Conservation (phyloP, 2,113 vertebrate genomes). For the Crocuta crocuta region DNA sequence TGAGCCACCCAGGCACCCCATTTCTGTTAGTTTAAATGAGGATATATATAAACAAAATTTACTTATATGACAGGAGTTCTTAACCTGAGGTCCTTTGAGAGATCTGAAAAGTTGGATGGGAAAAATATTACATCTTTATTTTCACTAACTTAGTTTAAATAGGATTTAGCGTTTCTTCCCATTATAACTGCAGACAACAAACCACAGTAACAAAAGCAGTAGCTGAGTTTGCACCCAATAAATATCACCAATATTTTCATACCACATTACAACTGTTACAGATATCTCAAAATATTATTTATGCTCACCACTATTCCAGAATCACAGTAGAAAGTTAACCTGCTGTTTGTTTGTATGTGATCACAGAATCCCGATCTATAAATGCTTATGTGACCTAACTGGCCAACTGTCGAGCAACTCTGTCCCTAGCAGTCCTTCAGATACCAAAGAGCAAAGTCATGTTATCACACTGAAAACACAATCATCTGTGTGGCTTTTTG, state of each 20-base stretch:
- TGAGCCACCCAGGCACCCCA: no score
- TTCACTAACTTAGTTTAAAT: background rate
- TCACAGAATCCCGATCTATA: no score
- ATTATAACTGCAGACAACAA: background rate
- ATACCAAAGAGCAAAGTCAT: background rate
- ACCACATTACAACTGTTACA: background rate
- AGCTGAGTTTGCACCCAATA: background rate
- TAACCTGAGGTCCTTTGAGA: background rate
- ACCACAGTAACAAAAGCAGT: background rate
- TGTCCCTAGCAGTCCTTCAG: background rate
- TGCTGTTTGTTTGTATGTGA: background rate
- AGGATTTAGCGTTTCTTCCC: background rate
- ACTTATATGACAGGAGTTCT: background rate
- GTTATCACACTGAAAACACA: background rate
- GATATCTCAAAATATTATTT: background rate
- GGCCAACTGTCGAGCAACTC: background rate
- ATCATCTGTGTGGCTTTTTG: background rate
- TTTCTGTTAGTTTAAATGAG: background rate
- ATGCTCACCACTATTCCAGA: background rate
- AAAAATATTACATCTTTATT: background rate
- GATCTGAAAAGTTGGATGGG: background rate
- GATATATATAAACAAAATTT: slow-evolving; percentile 44
- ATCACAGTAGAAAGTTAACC: background rate
- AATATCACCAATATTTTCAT: background rate
- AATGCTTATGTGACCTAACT: background rate